Conservation (phyloP, 2,888 invertebrate species). For the Tachystola acroxantha region DNA sequence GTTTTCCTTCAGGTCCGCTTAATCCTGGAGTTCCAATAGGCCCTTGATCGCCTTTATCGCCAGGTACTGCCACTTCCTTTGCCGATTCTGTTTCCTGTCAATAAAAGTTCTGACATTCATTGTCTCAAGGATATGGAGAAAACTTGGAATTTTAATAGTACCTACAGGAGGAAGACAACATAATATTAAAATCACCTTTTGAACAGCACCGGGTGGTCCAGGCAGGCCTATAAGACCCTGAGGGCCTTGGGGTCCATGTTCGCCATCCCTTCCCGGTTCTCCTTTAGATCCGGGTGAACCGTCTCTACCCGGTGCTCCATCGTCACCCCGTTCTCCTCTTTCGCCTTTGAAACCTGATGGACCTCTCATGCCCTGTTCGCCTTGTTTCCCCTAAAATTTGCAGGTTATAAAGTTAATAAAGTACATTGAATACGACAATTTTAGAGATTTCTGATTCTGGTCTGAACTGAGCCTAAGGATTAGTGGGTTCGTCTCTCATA, state of each 20-base stretch:
- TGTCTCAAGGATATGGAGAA: not conserved
- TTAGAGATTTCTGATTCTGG: too few relatives aligned
- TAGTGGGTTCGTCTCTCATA: too few relatives aligned
- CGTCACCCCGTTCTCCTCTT: constrained; percentile 81
- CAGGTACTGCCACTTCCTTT: constrained; percentile 33
- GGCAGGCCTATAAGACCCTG: constrained; percentile 74
- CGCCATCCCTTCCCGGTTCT: constrained; percentile 83
- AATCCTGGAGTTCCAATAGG: constrained; percentile 63
- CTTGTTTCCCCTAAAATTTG: constrained; percentile 78
- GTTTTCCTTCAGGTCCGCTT: constrained; percentile 74
- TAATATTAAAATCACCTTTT: constrained; percentile 39
- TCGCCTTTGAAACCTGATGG: constrained; percentile 77
- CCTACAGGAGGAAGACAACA: not conserved
- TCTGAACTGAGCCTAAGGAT: too few relatives aligned
- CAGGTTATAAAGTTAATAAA: too few relatives aligned
- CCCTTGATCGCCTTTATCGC: constrained; percentile 42
- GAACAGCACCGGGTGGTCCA: constrained; percentile 73
- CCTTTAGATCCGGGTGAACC: constrained; percentile 82
- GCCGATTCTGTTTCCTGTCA: constrained; percentile 48
- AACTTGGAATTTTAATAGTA: not conserved
- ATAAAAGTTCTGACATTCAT: constrained; percentile 34
- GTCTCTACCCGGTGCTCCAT: constrained; percentile 69
- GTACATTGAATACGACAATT: too few relatives aligned
- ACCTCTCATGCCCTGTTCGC: constrained; percentile 81
- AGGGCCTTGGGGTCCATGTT: constrained; percentile 79